Conservation (phyloP, 2,888 invertebrate species). For the Drosophila greeni region DNA sequence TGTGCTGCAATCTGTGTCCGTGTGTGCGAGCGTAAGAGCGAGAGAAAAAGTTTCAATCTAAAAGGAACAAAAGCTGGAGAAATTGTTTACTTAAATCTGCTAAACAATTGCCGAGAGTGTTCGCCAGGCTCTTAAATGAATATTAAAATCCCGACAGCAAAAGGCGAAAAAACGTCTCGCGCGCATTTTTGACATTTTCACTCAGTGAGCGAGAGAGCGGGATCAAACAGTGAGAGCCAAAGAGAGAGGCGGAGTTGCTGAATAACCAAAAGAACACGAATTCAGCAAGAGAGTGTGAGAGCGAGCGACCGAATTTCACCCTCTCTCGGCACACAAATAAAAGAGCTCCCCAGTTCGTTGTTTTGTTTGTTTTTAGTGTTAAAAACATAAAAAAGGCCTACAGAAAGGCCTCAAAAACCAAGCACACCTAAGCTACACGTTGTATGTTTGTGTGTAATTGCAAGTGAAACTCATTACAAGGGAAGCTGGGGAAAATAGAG, state of each 20-base stretch:
- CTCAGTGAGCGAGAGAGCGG: conserved; percentile 37
- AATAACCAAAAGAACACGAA: conserved; percentile 31
- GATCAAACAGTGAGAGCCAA: conserved; percentile 14
- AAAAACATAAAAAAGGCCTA: conserved; percentile 21
- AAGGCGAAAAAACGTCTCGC: conserved; percentile 58
- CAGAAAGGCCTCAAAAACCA: neutral
- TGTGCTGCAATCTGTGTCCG: conserved; percentile 15
- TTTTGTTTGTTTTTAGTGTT: conserved; percentile 39
- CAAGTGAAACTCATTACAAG: conserved; percentile 55
- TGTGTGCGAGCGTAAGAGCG: neutral
- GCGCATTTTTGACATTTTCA: conserved; percentile 71
- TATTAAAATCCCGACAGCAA: conserved; percentile 18
- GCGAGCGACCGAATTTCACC: conserved; percentile 1
- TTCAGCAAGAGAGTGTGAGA: conserved; percentile 45
- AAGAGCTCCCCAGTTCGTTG: conserved; percentile 31
- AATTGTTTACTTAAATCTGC: conserved; percentile 15
- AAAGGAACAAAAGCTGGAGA: conserved; percentile 4
- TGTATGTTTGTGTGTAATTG: conserved; percentile 21
- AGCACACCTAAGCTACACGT: conserved; percentile 13
- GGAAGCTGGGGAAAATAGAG: conserved; percentile 21
- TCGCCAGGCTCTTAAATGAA: conserved; percentile 16
- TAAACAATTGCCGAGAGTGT: conserved; percentile 27
- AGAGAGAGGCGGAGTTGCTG: conserved; percentile 37
- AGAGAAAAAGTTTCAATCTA: conserved; percentile 12
- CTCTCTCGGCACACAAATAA: conserved; percentile 27